A percentile compares a stretch with the other conserved stretches of the same genome.
phyloP scores from a whole-genome alignment of 1,140 invertebrate species.

The Camponotus pennsylvanicus region DNA sequence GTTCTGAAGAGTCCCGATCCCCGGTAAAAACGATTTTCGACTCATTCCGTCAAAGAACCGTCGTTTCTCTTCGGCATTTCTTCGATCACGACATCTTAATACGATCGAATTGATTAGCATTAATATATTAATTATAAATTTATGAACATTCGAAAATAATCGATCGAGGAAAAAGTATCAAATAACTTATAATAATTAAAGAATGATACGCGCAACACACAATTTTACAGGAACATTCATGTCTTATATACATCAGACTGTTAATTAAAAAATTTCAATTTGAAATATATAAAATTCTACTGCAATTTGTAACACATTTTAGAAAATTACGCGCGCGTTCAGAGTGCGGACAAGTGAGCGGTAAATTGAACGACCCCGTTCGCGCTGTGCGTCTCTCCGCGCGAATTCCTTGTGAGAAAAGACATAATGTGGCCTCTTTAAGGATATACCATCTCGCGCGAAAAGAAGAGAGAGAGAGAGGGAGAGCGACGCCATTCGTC shows the following conservation, averaged over 20 bases:
- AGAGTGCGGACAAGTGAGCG: background rate
- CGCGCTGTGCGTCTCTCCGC: background rate
- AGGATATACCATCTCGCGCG: slow-evolving; percentile 21
- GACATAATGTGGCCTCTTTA: slow-evolving; percentile 48
- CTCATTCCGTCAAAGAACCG: background rate
- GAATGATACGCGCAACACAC: too few species aligned
- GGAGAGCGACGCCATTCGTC: slow-evolving; percentile 57
- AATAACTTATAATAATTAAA: background rate
- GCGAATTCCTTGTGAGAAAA: slow-evolving; percentile 35
- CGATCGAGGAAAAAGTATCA: background rate
- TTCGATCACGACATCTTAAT: slow-evolving; percentile 11
- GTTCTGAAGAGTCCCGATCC: slow-evolving; percentile 29
- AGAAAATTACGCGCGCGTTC: background rate
- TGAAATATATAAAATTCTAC: background rate
- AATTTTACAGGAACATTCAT: background rate
- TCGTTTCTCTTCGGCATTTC: background rate
- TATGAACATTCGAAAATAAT: background rate
- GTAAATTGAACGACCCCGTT: slow-evolving; percentile 14
- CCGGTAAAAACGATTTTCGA: slow-evolving; percentile 62
- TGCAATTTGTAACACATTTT: background rate
- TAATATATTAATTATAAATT: background rate
- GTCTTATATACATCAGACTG: background rate
- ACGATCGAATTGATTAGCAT: slow-evolving; percentile 7
- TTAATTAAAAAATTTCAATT: background rate
- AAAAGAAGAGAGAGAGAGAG: too few species aligned